Percentiles rank a stretch among this genome's conserved stretches.
Conservation (phyloP, 2,888 invertebrate species). For the Polymixis flavicincta region DNA sequence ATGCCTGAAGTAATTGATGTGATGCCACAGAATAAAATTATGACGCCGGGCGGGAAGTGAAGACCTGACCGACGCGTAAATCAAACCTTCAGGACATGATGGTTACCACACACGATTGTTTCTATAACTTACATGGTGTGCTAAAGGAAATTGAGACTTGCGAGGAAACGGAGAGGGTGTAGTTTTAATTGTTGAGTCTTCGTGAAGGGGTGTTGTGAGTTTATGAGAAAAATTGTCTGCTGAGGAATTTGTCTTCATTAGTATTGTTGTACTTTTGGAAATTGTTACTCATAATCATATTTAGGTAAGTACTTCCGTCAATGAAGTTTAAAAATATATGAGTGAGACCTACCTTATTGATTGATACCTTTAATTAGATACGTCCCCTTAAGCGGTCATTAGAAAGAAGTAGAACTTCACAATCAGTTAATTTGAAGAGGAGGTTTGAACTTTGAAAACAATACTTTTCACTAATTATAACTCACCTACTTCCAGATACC, state of each 20-base stretch:
- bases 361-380: too few species aligned
- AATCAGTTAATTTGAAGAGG: not conserved
- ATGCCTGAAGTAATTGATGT: slow-evolving; percentile 66
- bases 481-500: slow-evolving; percentile 15
- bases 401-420: not conserved
- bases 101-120: slow-evolving; percentile 64
- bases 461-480: not conserved
- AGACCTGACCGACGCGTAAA: slow-evolving; percentile 83
- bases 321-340: not conserved
- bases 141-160: slow-evolving; percentile 37
- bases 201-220: slow-evolving; percentile 38
- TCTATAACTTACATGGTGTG: slow-evolving; percentile 32
- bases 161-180: slow-evolving; percentile 1
- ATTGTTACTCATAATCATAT: slow-evolving; percentile 17
- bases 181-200: slow-evolving; percentile 20
- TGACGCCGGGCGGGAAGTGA: slow-evolving; percentile 86
- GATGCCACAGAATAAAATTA: slow-evolving; percentile 75
- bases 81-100: slow-evolving; percentile 73
- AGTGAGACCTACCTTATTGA: too few species aligned
- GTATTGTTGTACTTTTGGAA: slow-evolving; percentile 32
- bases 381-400: too few species aligned
- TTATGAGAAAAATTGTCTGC: slow-evolving; percentile 45
- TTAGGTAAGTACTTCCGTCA: slow-evolving; percentile 2
- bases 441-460: not conserved
- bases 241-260: slow-evolving; percentile 55